These are phyloP conservation scores for Drosophila melanica DNA, from an alignment of 1,140 invertebrate genomes.

Conservation along the genomic window DNA sequence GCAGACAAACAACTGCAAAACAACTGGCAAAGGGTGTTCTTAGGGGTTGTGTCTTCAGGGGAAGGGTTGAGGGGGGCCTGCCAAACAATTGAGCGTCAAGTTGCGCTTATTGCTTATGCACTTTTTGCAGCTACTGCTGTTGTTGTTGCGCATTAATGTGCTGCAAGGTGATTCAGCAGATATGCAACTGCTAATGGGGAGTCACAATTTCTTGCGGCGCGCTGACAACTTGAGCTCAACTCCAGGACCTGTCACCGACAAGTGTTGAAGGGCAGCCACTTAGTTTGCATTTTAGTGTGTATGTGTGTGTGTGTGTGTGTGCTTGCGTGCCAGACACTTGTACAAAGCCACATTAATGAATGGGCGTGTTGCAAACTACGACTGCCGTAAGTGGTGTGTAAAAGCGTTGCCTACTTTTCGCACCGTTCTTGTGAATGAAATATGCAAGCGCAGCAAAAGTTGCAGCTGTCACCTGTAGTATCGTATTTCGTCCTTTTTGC, in stretches of 20 bases:
- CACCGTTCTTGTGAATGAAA: slow-evolving; percentile 35
- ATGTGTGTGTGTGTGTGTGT: slow-evolving; percentile 6
- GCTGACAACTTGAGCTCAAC: slow-evolving; percentile 39
- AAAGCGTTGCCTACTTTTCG: slow-evolving; percentile 40
- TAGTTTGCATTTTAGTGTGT: slow-evolving; percentile 23
- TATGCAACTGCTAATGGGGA: slow-evolving; percentile 29
- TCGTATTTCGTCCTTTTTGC: slow-evolving; percentile 16
- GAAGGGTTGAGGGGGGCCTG: background rate
- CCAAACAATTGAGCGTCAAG: slow-evolving; percentile 67
- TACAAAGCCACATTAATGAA: slow-evolving; percentile 45
- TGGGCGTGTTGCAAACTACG: slow-evolving; percentile 37
- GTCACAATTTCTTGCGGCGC: slow-evolving; percentile 16
- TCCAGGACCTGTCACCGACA: slow-evolving; percentile 31
- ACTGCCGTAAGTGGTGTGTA: slow-evolving; percentile 8
- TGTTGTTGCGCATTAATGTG: slow-evolving; percentile 48
- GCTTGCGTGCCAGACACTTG: slow-evolving; percentile 31
- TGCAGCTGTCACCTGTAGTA: background rate
- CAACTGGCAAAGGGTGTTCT: background rate
- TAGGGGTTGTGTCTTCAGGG: background rate
- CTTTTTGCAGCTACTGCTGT: slow-evolving; percentile 24
- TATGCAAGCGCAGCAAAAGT: slow-evolving; percentile 30
- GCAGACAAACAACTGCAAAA: slow-evolving; percentile 35
- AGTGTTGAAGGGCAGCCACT: slow-evolving; percentile 58
- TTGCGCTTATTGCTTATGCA: slow-evolving; percentile 55
- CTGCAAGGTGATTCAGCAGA: slow-evolving; percentile 63